A percentile compares a stretch with the other conserved stretches of the same genome.
Conservation (phyloP, 2,888 invertebrate species). For the Tanypteryx hageni region DNA sequence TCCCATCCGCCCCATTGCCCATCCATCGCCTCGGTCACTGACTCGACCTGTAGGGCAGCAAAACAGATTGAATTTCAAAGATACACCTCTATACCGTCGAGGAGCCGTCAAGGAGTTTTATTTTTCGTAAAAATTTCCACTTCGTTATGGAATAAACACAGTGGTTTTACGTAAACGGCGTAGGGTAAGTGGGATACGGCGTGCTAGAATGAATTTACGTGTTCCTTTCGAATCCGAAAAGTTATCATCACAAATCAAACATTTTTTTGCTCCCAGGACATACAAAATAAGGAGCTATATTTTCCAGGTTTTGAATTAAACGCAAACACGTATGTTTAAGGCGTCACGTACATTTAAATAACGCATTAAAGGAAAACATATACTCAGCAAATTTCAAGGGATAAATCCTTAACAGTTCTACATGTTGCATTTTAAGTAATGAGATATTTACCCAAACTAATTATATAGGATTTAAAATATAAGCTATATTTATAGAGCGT, state of each 20-base stretch:
- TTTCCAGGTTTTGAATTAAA: background rate
- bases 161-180: background rate
- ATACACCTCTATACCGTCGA: background rate
- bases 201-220: background rate
- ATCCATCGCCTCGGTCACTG: background rate
- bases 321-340: background rate
- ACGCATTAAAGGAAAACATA: background rate
- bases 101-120: background rate
- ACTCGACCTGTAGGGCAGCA: background rate
- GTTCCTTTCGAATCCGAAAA: background rate
- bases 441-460: too few species aligned
- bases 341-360: background rate
- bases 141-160: background rate
- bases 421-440: too few species aligned
- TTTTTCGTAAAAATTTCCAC: background rate
- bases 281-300: background rate
- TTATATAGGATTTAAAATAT: too few species aligned
- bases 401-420: too few species aligned
- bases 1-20: constrained; percentile 16
- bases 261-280: background rate
- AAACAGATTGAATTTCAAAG: constrained; percentile 5
- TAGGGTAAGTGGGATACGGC: background rate
- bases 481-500: too few species aligned
- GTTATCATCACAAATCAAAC: too few species aligned
- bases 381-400: too few species aligned